Evolutionary conservation across 2,888 invertebrate genomes (phyloP).

Genomic region (Pemphredon lugubris): DNA sequence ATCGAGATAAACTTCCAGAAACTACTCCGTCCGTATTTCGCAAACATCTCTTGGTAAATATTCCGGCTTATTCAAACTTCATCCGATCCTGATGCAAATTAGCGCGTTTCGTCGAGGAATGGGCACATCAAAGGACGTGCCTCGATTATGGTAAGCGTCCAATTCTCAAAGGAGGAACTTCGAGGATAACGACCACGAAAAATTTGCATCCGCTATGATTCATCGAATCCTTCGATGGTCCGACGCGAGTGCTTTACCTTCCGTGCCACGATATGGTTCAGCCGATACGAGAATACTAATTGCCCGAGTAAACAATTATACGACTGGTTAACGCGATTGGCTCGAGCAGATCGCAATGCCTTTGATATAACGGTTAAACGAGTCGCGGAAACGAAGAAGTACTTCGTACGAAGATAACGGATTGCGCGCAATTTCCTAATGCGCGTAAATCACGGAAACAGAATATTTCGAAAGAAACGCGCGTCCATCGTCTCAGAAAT

Average conservation of each 20-base stretch:
- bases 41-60: too few species aligned
- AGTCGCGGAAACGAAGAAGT: slow-evolving; percentile 8
- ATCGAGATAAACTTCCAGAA: too few species aligned
- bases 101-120: too few species aligned
- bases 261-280: slow-evolving; percentile 1
- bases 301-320: background rate
- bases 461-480: background rate
- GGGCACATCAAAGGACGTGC: too few species aligned
- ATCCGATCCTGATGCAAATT: too few species aligned
- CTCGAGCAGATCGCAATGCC: background rate
- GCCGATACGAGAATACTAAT: slow-evolving; percentile 1
- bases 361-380: slow-evolving; percentile 16
- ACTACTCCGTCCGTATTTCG: too few species aligned
- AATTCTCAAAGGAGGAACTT: background rate
- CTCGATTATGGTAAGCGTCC: too few species aligned
- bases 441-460: background rate
- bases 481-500: too few species aligned
- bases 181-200: slow-evolving; percentile 28
- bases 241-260: background rate
- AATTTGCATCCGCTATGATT: slow-evolving; percentile 26
- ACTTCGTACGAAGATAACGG: slow-evolving; percentile 5
- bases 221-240: slow-evolving; percentile 16
- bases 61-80: too few species aligned
- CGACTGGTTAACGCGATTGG: background rate
- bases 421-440: background rate